phyloP scores from a whole-genome alignment of 2,888 invertebrate species.

The Nyleta sp. region DNA sequence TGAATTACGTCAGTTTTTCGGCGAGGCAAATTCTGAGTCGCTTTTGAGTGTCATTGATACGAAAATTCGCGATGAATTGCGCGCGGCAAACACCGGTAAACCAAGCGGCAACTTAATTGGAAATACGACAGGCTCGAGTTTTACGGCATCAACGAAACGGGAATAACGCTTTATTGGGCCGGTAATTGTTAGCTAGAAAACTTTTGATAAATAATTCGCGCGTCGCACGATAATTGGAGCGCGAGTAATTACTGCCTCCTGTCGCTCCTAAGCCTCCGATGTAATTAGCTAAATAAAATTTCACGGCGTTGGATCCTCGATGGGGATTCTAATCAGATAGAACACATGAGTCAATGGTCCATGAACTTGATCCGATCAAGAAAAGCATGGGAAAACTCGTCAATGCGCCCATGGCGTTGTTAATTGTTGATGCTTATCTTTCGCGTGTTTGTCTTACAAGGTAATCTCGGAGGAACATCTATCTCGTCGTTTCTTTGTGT shows the following conservation, averaged over 20 bases:
- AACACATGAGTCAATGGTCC: conserved; percentile 57
- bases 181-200: conserved; percentile 34
- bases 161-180: no score
- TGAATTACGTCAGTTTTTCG: background rate
- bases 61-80: conserved; percentile 16
- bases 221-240: conserved; percentile 42
- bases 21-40: background rate
- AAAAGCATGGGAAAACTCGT: conserved; percentile 54
- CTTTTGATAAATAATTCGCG: conserved; percentile 44
- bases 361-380: conserved; percentile 57
- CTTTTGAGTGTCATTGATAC: conserved; percentile 5
- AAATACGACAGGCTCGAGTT: conserved; percentile 31
- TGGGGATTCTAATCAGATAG: conserved; percentile 53
- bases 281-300: conserved; percentile 55
- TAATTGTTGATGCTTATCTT: conserved; percentile 61
- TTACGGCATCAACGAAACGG: conserved; percentile 37
- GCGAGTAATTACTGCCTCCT: no score
- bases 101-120: conserved; percentile 43
- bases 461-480: conserved; percentile 43
- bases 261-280: background rate
- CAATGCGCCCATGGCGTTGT: conserved; percentile 41
- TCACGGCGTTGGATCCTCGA: conserved; percentile 16
- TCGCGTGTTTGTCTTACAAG: conserved; percentile 50
- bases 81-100: conserved; percentile 7
- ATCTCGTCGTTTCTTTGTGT: conserved; percentile 29